Evolutionary conservation across 2,113 vertebrate species (phyloP).

Genomic region (Cheirogaleus medius): DNA sequence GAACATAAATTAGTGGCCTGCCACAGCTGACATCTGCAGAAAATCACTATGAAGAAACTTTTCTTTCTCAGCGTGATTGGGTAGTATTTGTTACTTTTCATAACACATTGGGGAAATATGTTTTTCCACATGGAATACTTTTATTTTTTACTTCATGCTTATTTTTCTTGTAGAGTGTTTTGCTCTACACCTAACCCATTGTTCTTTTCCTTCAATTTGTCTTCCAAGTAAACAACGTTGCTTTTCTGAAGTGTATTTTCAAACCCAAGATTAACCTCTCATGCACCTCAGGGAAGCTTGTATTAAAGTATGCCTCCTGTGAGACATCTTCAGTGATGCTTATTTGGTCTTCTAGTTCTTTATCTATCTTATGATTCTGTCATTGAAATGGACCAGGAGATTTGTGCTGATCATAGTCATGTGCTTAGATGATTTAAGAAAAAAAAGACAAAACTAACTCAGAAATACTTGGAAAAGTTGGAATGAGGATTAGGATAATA

Average conservation of each 20-base stretch:
- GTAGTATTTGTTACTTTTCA: conserved; percentile 72
- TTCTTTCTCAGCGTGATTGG: conserved; percentile 45
- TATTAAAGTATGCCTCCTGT: neutral
- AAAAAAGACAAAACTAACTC: neutral
- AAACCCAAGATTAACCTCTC: conserved; percentile 66
- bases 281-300: conserved; percentile 53
- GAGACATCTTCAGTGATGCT: conserved; percentile 17
- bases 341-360: neutral
- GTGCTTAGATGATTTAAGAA: neutral
- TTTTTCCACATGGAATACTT: conserved; percentile 72
- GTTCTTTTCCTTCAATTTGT: conserved; percentile 76
- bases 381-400: neutral
- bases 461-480: neutral
- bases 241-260: conserved; percentile 77
- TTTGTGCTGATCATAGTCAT: neutral
- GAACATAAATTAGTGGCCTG: conserved; percentile 68
- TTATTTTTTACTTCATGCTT: conserved; percentile 68
- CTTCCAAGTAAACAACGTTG: conserved; percentile 77
- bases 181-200: conserved; percentile 73
- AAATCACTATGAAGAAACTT: conserved; percentile 62
- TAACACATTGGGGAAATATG: conserved; percentile 72
- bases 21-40: conserved; percentile 67
- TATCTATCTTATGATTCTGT: conserved; percentile 35
- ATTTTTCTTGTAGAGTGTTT: conserved; percentile 79
- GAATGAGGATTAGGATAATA: neutral